Evolutionary conservation across 2,797 vertebrate species (phyloP).

Genomic region (Sphaeramia orbicularis): DNA sequence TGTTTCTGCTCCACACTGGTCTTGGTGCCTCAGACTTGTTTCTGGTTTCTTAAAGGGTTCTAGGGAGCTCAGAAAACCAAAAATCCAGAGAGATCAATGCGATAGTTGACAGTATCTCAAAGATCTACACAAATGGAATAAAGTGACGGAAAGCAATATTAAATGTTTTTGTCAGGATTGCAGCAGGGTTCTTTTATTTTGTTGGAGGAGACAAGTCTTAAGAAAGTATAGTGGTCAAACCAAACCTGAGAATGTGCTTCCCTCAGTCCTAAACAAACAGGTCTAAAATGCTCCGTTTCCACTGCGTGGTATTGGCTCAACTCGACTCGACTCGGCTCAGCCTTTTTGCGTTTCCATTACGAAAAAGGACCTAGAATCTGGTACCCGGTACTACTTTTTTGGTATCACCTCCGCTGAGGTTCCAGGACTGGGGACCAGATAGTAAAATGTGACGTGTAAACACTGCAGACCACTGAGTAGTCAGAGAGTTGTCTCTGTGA

Average conservation of each 20-base stretch:
- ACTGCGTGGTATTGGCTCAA: too few relatives aligned
- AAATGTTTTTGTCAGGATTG: conserved; percentile 31
- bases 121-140: conserved; percentile 10
- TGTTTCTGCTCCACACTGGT: conserved; percentile 25
- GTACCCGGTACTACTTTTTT: too few relatives aligned
- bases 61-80: conserved; percentile 39
- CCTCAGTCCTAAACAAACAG: conserved; percentile 28
- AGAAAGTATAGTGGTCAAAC: conserved; percentile 29
- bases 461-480: too few relatives aligned
- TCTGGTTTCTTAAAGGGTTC: conserved; percentile 46
- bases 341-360: too few relatives aligned
- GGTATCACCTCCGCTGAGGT: too few relatives aligned
- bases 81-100: conserved; percentile 26
- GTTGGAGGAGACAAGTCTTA: conserved; percentile 1
- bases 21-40: neutral
- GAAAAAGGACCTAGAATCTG: too few relatives aligned
- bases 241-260: conserved; percentile 24
- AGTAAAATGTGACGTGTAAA: too few relatives aligned
- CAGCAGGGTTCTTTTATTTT: conserved; percentile 12
- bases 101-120: conserved; percentile 24
- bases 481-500: too few relatives aligned
- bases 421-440: too few relatives aligned
- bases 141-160: conserved; percentile 16
- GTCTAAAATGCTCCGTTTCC: too few relatives aligned
- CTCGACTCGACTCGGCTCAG: too few relatives aligned